A percentile compares a stretch with the other conserved stretches of the same genome.
Evolutionary conservation across 2,888 invertebrate species (phyloP).

Genomic region (Hyposoter didymator): DNA sequence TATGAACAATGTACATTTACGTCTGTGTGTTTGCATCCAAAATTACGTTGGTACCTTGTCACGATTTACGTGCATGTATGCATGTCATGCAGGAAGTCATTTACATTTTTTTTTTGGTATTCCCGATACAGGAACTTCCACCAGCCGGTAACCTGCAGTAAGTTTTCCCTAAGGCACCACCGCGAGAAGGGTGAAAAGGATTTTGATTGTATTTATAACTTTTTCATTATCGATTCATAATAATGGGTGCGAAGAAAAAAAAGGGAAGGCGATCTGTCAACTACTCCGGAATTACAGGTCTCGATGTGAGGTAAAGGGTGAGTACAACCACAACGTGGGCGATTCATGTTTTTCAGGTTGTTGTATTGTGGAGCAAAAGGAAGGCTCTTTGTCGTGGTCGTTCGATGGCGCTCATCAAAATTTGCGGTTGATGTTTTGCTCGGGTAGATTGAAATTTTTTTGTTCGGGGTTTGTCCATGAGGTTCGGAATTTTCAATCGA

Average conservation of each 20-base stretch:
- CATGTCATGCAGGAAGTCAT: neutral
- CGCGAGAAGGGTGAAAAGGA: too few relatives aligned
- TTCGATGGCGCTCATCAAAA: conserved; percentile 37
- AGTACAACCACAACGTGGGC: conserved; percentile 5
- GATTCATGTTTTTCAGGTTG: neutral
- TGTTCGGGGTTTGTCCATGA: neutral
- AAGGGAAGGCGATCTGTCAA: neutral
- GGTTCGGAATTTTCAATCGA: conserved; percentile 40
- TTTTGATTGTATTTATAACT: neutral
- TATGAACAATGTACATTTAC: conserved; percentile 19
- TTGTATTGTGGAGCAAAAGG: neutral
- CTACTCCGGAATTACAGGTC: neutral
- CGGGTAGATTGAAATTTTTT: conserved; percentile 17
- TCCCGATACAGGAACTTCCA: neutral
- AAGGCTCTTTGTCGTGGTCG: conserved; percentile 39
- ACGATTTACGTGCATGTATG: neutral
- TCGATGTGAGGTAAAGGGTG: neutral
- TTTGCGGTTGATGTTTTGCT: conserved; percentile 38
- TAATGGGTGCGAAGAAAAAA: too few relatives aligned
- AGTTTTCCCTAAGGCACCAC: neutral
- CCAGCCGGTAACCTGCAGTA: neutral
- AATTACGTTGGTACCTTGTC: neutral
- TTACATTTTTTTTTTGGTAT: neutral
- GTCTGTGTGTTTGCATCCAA: neutral
- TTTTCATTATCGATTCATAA: neutral